Conservation (phyloP, 2,113 vertebrate genomes). For the Turdus rufiventris region DNA sequence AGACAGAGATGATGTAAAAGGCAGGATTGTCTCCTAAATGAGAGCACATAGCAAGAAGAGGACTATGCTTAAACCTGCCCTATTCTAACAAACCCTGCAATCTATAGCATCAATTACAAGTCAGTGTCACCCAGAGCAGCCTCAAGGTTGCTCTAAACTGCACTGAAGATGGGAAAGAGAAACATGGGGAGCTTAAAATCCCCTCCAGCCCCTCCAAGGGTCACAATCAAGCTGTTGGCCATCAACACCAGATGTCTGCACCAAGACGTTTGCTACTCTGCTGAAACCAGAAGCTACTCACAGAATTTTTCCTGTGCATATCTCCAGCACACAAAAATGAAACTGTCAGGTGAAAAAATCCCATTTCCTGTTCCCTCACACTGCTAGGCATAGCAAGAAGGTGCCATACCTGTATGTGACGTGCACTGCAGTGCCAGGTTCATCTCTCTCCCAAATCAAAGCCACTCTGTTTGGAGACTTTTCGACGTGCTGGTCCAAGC, state of each 20-base stretch:
- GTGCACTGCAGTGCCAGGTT: constrained; percentile 85
- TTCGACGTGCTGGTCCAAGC: constrained; percentile 87
- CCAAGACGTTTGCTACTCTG: background rate
- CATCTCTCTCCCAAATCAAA: constrained; percentile 94
- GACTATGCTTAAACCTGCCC: background rate
- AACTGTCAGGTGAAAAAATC: background rate
- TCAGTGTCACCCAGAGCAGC: background rate
- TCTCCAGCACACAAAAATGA: background rate
- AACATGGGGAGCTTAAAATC: background rate
- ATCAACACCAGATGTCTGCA: background rate
- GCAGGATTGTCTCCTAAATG: background rate
- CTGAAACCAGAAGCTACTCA: background rate
- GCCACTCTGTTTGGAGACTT: constrained; percentile 83
- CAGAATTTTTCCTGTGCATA: background rate
- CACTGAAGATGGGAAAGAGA: background rate
- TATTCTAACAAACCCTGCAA: background rate
- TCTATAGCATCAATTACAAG: background rate
- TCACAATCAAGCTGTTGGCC: background rate
- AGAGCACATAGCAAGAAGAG: background rate
- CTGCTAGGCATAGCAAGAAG: background rate
- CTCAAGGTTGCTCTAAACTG: background rate
- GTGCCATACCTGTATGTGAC: constrained; percentile 86
- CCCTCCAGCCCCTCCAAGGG: background rate
- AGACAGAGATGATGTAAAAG: background rate
- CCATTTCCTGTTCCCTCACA: background rate